Evolutionary conservation across 2,113 vertebrate species (phyloP), one percentile per base, ranked within the genome.

Genomic region (Gadus macrocephalus): DNA sequence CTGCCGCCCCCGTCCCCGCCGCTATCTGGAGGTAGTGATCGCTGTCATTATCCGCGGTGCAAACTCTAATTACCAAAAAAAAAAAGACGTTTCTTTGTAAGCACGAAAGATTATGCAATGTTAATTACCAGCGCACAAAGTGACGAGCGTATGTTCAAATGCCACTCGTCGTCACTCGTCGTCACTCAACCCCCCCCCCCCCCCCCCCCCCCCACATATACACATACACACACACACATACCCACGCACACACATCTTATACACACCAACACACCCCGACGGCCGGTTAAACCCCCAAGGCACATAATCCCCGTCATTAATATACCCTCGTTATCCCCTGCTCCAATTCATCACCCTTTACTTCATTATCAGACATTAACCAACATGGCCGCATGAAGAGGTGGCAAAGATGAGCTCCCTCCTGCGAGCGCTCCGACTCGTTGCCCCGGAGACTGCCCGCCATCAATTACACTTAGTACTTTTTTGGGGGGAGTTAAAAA

Each of bases 61-160:
- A 87, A 89, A 83, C 80, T 90, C 88, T 90, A 90, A 91, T 92
- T 90, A 91, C 86, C 31, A 35, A 35, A 35, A 35, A 35, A 31
- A 35, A 5, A 87, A 89, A 25, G 25, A 91, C 89, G 84, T 85
- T 90, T 90, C 90, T 81, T 84, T 86, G 90, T 91, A 90, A 90
- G 90, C 90, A 88, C 31, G 73, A 76, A 85, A 82, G 89, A 88
- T 90, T 87, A 87, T 78, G 83, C 73, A 68, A 88, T 89, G 88
- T 87, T 91, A 90, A 92, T 91, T 90, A 85, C 42, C 53, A 14
- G 27, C 67, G 67, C 68, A 82, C 78, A 81, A 82, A 78, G 72
- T 15, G 5, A 72, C 60, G 62, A 72, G 76, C 66, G 38, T 65
- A 62, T 82, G 83, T 89, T 87, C 69, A 89, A 88, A 89, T 90